Evolutionary conservation across 30 jellyfish, hydroid and myxozoan species (phyloP), one percentile per base, ranked within the genome.

Genomic region (Hydra vulgaris): DNA sequence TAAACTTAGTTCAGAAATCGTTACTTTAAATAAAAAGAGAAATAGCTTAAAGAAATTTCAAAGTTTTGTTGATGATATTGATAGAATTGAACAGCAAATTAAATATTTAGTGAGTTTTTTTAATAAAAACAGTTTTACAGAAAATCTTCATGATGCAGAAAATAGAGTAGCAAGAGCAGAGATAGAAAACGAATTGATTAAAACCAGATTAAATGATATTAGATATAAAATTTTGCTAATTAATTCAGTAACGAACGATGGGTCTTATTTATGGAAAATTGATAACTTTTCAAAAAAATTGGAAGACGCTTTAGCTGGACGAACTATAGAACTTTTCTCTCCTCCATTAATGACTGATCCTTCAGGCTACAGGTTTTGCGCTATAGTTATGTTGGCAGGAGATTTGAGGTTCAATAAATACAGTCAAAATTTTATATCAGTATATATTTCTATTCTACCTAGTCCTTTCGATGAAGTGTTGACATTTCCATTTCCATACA

Each of bases 211-310:
- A 8, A 83, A 76, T 19, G 92, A 88, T 5, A 53, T 72, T 7
- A 91, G 83, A 23, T 79, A 81, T 84, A 82, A 78, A 74, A 77
- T 83, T 16, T 82, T 89, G 0, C 74, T 88, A 18, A 79, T 82
- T 70, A 92, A 88, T 53, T 88, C 96, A 23, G 81, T 88, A 0
- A 82, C 96, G 3, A 54, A 61, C 0, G 89, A 82, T 83, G 96
- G 96, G 4, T 26, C 17, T n/a, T 88, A 81, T 72, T 74, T 89
- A 26, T 89, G 96, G 96, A 89, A 84, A 82, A 79, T 89, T 56
- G 96, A 89, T 54, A 80, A 84, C 17, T 81, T 86, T 66, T 54
- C 70, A 12, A 81, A 88, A 23, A 82, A 95, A 20, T 74, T 89
- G 89, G 78, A 27, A 67, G 88, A 81, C 26, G 95, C 96, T 8